A percentile compares a stretch with the other conserved stretches of the same genome.
These are phyloP conservation scores for Phrynosoma platyrhinos DNA, from an alignment of 2,113 vertebrate species.

Conservation along the genomic window DNA sequence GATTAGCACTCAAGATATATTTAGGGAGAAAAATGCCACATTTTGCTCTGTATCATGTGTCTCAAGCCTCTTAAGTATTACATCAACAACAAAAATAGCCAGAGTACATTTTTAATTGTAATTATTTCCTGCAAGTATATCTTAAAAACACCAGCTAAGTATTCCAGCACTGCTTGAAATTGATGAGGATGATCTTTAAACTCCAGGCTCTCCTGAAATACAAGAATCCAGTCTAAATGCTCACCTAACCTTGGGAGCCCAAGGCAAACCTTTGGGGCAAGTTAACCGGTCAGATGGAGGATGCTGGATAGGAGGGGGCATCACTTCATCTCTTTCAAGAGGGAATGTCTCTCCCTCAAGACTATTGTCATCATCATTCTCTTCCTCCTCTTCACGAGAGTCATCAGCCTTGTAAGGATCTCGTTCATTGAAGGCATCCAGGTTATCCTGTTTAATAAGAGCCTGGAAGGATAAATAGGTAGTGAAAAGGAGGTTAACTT, in stretches of 20 bases:
- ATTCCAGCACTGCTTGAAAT: background rate
- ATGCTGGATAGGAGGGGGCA: conserved; percentile 91
- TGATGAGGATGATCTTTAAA: background rate
- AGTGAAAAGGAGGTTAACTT: background rate
- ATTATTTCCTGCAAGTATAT: background rate
- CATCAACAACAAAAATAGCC: background rate
- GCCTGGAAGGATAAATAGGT: conserved; percentile 74
- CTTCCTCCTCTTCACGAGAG: conserved; percentile 93
- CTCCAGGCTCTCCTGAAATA: background rate
- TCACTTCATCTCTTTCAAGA: conserved; percentile 93
- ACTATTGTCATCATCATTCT: conserved; percentile 93
- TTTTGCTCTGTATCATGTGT: background rate
- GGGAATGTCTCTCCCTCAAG: conserved; percentile 93
- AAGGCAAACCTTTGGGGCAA: conserved; percentile 95
- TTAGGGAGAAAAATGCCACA: background rate
- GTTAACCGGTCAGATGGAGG: conserved; percentile 90
- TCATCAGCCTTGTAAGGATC: conserved; percentile 97
- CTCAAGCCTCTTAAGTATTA: background rate
- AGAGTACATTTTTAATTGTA: background rate
- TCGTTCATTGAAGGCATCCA: conserved; percentile 97
- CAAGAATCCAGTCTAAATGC: background rate
- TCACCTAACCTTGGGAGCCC: conserved; percentile 99
- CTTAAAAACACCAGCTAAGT: background rate
- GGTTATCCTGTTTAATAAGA: conserved; percentile 96
- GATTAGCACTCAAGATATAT: background rate